Percentiles rank a stretch among this genome's conserved stretches.
These are phyloP conservation scores for Arremon aurantiirostris DNA, from an alignment of 2,797 vertebrate species.

Conservation along the genomic window DNA sequence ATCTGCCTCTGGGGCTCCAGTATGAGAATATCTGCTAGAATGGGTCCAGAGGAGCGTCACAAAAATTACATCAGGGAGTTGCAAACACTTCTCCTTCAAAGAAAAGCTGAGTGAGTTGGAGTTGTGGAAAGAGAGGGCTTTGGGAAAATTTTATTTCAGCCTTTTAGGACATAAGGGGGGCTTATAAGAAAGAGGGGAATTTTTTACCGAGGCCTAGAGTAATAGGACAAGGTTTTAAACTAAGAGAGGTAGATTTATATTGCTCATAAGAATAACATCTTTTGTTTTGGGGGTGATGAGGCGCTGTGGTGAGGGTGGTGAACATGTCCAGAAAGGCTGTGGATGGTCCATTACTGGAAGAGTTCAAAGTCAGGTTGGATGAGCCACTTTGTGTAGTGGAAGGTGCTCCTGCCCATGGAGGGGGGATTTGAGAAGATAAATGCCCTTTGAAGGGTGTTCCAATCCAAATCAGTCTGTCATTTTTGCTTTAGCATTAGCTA, in stretches of 20 bases:
- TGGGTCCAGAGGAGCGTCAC: background rate
- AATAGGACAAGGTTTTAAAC: background rate
- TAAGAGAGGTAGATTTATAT: background rate
- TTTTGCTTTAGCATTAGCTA: background rate
- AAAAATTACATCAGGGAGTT: background rate
- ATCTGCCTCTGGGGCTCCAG: background rate
- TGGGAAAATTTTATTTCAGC: background rate
- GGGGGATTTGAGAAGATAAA: background rate
- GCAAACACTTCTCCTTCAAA: background rate
- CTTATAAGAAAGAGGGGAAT: no score
- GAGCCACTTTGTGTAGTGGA: background rate
- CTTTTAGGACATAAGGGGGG: background rate
- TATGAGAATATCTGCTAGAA: background rate
- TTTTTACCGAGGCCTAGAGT: background rate
- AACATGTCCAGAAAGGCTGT: background rate
- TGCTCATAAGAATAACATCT: background rate
- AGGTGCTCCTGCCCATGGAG: fast-evolving
- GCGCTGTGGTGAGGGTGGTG: background rate
- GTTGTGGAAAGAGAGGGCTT: background rate
- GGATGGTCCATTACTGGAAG: background rate
- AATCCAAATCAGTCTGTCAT: background rate
- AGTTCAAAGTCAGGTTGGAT: background rate
- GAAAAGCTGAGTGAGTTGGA: background rate
- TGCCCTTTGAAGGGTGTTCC: fast-evolving
- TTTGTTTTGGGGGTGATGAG: background rate